Base-by-base conservation (phyloP, 92 coral and sea anemone genomes). In the Parazoanthus swiftii region DNA sequence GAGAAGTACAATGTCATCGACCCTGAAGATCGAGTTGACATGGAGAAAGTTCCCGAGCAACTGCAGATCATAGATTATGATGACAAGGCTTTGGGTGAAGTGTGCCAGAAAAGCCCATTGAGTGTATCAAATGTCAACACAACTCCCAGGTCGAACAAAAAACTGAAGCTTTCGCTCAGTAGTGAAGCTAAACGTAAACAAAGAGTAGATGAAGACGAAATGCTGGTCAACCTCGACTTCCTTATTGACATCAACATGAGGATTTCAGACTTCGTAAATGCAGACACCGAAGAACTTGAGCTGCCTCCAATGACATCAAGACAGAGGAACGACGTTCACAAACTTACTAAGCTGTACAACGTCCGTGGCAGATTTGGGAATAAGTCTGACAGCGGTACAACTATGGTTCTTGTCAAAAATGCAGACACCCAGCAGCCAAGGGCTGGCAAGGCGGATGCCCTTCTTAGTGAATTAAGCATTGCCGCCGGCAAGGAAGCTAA, bases 241-340 rank as follows among this genome's bases (percentile, higher is more conserved):
- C 93, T 97, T 46, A 91, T 97, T 37, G 93, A 92, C 51, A 89
- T 95, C 54, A 97, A 96, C 89, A 92, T 94, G 44, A 89, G 77
- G 92, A 95, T 97, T 68, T 88, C 98, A 7, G 79, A 92, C n/a
- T 93, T 97, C 63, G 96, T 95, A 0, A 90, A 92, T 25, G 68
- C 92, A 9, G 83, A 73, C 0, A 83, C 37, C 77, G 88, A 93
- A 18, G 94, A 93, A 68, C 90, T 93, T 26, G 97, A 95, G 88
- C 90, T 97, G 18, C 94, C 95, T 46, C 93, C 93, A 10, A 95
- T 94, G 95, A 91, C 89, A 11, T 95, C 95, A 88, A 89, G 94
- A 67, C 95, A 95, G 88, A 89, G 99, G 75, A 93, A 85, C 77
- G 97, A 95, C 58, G 96, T 95, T 39, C 90, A 94, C 90, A 95